phyloP scores from a whole-genome alignment of 2,888 invertebrate species.

The Drosophila anomalata region DNA sequence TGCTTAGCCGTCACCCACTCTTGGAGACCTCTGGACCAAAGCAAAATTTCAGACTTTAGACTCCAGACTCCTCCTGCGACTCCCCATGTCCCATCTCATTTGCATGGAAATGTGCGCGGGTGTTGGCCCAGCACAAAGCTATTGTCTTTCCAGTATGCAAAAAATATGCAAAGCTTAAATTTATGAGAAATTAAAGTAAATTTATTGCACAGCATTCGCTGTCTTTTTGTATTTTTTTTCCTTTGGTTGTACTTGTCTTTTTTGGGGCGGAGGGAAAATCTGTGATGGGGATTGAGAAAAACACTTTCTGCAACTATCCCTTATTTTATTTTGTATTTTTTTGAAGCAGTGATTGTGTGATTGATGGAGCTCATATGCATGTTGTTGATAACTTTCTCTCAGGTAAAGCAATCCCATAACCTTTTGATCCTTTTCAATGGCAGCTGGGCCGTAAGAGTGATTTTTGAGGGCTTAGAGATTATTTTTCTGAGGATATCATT shows the following conservation, averaged over 20 bases:
- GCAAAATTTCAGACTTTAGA: constrained; percentile 10
- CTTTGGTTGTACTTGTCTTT: not conserved
- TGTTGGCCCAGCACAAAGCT: constrained; percentile 71
- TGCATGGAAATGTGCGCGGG: constrained; percentile 79
- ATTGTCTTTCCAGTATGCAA: constrained; percentile 66
- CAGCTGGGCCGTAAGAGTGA: not conserved
- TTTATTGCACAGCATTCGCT: constrained; percentile 77
- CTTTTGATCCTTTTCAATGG: constrained; percentile 19
- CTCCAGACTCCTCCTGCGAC: constrained; percentile 14
- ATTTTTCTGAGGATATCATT: not conserved
- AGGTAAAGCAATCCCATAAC: constrained; percentile 19
- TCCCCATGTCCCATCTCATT: constrained; percentile 60
- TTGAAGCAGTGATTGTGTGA: constrained; percentile 65
- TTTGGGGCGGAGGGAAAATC: constrained; percentile 42
- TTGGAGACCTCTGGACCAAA: constrained; percentile 30
- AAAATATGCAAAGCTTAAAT: constrained; percentile 81
- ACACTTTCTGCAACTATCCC: constrained; percentile 60
- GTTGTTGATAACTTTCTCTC: constrained; percentile 66
- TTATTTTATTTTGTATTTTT: constrained; percentile 25
- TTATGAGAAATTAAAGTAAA: constrained; percentile 82
- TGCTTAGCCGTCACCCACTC: constrained; percentile 77
- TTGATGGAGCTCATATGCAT: constrained; percentile 57
- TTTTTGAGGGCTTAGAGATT: not conserved
- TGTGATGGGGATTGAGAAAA: constrained; percentile 36
- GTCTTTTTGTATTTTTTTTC: constrained; percentile 13